These are phyloP conservation scores for Delia radicum DNA, from an alignment of 1,140 invertebrate genomes.

Conservation along the genomic window DNA sequence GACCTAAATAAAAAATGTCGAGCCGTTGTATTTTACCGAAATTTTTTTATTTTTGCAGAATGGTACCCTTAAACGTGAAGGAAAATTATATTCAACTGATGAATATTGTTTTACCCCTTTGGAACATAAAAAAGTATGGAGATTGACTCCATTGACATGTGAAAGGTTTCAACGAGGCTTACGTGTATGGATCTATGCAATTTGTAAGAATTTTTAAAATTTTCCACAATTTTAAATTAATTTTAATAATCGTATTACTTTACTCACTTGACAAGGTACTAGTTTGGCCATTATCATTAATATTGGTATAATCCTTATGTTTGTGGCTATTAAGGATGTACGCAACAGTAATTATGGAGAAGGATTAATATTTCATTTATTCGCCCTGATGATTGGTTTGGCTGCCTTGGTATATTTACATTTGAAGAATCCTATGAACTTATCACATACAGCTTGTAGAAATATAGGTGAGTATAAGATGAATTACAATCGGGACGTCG, in stretches of 20 bases:
- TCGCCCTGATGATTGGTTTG: slow-evolving; percentile 37
- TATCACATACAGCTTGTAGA: slow-evolving; percentile 41
- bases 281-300: slow-evolving; percentile 47
- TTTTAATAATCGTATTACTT: background rate
- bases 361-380: slow-evolving; percentile 45
- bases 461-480: slow-evolving; percentile 39
- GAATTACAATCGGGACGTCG: too few relatives aligned
- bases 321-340: slow-evolving; percentile 39
- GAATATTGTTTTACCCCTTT: slow-evolving; percentile 47
- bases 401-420: slow-evolving; percentile 42
- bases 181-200: slow-evolving; percentile 49
- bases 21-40: too few relatives aligned
- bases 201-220: slow-evolving; percentile 36
- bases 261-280: slow-evolving; percentile 31
- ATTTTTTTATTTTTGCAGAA: slow-evolving; percentile 31
- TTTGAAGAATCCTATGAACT: slow-evolving; percentile 46
- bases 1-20: too few relatives aligned
- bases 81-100: slow-evolving; percentile 40
- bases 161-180: slow-evolving; percentile 48
- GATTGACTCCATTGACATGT: slow-evolving; percentile 43
- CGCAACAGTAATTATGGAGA: slow-evolving; percentile 46
- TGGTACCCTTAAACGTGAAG: slow-evolving; percentile 30
- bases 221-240: background rate
- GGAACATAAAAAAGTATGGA: slow-evolving; percentile 45
- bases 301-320: slow-evolving; percentile 39